Evolutionary conservation across 2,113 vertebrate genomes (phyloP).

Genomic region (Tragelaphus strepsiceros): DNA sequence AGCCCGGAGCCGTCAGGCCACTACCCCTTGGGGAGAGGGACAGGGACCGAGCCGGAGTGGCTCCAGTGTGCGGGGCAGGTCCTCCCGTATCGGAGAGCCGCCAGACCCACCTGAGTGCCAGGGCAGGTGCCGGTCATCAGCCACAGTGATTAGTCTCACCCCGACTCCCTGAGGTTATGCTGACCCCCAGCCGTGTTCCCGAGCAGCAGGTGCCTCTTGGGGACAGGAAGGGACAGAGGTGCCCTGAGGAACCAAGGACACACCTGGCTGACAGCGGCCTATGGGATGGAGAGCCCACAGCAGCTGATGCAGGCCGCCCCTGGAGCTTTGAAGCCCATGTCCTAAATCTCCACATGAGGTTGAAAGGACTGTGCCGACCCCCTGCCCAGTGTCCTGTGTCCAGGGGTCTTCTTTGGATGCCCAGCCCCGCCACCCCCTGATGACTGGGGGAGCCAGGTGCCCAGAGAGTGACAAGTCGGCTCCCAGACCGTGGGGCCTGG

Average conservation of each 20-base stretch:
- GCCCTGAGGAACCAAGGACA: neutral
- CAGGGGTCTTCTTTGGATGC: neutral
- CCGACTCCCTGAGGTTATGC: neutral
- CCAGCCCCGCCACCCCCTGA: accelerated
- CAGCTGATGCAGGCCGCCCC: neutral
- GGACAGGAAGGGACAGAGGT: neutral
- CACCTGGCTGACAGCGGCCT: accelerated
- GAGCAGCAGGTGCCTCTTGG: neutral
- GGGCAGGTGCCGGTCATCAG: accelerated
- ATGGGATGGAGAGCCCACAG: accelerated
- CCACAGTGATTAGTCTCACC: accelerated
- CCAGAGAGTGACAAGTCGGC: neutral
- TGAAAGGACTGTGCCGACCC: accelerated
- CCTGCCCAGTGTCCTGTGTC: accelerated
- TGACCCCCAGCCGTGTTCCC: accelerated
- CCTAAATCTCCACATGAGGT: neutral
- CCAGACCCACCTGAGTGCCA: accelerated
- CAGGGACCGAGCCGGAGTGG: accelerated
- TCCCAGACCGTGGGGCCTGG: accelerated
- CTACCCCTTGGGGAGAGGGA: neutral
- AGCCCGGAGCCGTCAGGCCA: accelerated
- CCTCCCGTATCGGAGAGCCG: accelerated
- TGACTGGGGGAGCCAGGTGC: no score
- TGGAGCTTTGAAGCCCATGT: neutral
- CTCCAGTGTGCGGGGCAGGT: neutral